These are phyloP conservation scores for Amyelois transitella DNA, from an alignment of 1,140 invertebrate genomes.

Conservation along the genomic window DNA sequence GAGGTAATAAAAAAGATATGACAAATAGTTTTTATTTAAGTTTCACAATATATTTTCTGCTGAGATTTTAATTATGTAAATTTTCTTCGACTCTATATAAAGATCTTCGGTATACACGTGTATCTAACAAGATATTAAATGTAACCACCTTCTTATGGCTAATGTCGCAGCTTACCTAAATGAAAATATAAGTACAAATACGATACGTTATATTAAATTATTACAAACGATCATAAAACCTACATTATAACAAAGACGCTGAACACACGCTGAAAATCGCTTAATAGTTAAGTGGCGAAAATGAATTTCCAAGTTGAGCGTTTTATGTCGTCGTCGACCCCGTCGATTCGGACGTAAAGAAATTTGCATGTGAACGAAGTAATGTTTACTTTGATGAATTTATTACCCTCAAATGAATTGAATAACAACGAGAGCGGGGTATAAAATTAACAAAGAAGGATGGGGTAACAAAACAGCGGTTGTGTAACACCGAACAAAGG, in stretches of 20 bases:
- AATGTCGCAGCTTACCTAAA: too few species aligned
- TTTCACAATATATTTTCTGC: background rate
- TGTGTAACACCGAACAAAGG: constrained; percentile 61
- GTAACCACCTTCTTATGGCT: too few species aligned
- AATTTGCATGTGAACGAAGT: constrained; percentile 15
- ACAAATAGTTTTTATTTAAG: background rate
- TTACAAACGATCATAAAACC: background rate
- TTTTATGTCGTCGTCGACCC: background rate
- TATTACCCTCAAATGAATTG: constrained; percentile 17
- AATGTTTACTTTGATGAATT: constrained; percentile 19
- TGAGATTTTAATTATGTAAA: background rate
- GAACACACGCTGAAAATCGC: background rate
- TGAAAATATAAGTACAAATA: too few species aligned
- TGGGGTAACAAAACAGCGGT: constrained; percentile 48
- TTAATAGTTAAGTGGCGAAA: background rate
- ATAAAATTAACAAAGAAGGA: constrained; percentile 46
- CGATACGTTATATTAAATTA: too few species aligned
- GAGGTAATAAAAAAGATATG: background rate
- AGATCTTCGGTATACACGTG: too few species aligned
- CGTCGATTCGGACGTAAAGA: constrained; percentile 1
- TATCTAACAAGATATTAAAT: too few species aligned
- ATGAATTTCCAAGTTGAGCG: background rate
- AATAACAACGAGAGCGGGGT: constrained; percentile 31
- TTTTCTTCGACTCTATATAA: too few species aligned
- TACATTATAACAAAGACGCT: background rate